These are phyloP conservation scores for Channa maculata DNA, from an alignment of 2,113 vertebrate species.

Conservation along the genomic window DNA sequence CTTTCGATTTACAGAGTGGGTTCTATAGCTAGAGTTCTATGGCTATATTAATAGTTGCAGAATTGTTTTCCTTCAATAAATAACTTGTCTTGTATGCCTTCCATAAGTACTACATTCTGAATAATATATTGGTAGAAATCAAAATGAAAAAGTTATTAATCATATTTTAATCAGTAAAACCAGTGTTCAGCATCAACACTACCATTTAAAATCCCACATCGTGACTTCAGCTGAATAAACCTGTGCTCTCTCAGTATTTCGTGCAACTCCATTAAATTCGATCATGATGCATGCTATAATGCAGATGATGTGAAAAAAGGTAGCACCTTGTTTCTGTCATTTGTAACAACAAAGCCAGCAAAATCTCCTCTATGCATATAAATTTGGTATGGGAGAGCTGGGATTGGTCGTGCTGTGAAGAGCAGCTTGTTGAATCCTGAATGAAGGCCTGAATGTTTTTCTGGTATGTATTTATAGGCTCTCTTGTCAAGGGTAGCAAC, in stretches of 20 bases:
- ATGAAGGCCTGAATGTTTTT: slow-evolving; percentile 49
- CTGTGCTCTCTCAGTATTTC: neutral
- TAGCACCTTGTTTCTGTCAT: slow-evolving; percentile 9
- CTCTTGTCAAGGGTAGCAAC: slow-evolving; percentile 73
- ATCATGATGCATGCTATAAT: too few species aligned
- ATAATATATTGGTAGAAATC: neutral
- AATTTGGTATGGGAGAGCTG: slow-evolving; percentile 13
- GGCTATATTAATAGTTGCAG: too few species aligned
- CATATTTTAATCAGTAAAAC: neutral
- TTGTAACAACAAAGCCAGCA: slow-evolving; percentile 19
- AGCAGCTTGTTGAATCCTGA: slow-evolving; percentile 52
- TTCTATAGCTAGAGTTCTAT: too few species aligned
- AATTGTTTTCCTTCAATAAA: neutral
- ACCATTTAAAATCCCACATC: neutral
- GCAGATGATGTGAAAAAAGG: slow-evolving; percentile 5
- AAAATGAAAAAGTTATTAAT: neutral
- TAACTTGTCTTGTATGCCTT: neutral
- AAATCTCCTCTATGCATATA: slow-evolving; percentile 28
- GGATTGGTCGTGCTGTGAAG: slow-evolving; percentile 30
- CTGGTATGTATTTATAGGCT: slow-evolving; percentile 68
- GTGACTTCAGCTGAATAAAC: neutral
- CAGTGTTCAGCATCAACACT: neutral
- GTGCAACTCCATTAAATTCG: neutral
- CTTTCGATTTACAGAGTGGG: neutral
- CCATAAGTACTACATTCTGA: neutral